These are phyloP conservation scores for Hirtodrosophila alboralis DNA, from an alignment of 2,888 invertebrate species.

Conservation along the genomic window DNA sequence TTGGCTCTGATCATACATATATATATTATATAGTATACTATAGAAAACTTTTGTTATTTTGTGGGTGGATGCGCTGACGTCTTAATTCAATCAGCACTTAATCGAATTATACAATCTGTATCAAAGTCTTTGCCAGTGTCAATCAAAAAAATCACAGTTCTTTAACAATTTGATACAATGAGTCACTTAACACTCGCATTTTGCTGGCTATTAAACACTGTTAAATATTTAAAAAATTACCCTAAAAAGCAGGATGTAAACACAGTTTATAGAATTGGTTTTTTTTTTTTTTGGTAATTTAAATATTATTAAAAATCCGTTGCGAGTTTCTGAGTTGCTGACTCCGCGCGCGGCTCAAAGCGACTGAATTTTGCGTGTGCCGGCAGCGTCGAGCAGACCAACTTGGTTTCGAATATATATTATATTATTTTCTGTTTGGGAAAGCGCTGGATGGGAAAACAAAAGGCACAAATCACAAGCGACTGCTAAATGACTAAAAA, in stretches of 20 bases:
- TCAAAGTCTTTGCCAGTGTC: conserved; percentile 64
- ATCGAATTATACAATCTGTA: conserved; percentile 74
- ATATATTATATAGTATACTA: conserved; percentile 19
- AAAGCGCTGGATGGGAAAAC: conserved; percentile 52
- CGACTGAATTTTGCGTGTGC: conserved; percentile 81
- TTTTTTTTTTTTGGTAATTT: not conserved
- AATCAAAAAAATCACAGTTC: conserved; percentile 49
- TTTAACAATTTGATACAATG: conserved; percentile 19
- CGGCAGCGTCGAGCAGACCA: conserved; percentile 72
- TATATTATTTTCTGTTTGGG: conserved; percentile 38
- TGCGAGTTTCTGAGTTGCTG: conserved; percentile 72
- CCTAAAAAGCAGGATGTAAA: conserved; percentile 32
- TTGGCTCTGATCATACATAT: conserved; percentile 30
- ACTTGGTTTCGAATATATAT: conserved; percentile 37
- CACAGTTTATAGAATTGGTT: conserved; percentile 4
- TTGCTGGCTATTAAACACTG: conserved; percentile 11
- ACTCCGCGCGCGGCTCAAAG: conserved; percentile 80
- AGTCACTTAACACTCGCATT: conserved; percentile 46
- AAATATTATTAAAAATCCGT: not conserved
- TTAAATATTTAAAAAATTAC: conserved; percentile 24
- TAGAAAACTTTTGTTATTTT: conserved; percentile 33
- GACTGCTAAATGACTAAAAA: conserved; percentile 57
- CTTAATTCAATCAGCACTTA: conserved; percentile 76
- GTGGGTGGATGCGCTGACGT: conserved; percentile 69
- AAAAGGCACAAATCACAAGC: conserved; percentile 69